Evolutionary conservation across 2,113 vertebrate species (phyloP).

Genomic region (Cavia porcellus): DNA sequence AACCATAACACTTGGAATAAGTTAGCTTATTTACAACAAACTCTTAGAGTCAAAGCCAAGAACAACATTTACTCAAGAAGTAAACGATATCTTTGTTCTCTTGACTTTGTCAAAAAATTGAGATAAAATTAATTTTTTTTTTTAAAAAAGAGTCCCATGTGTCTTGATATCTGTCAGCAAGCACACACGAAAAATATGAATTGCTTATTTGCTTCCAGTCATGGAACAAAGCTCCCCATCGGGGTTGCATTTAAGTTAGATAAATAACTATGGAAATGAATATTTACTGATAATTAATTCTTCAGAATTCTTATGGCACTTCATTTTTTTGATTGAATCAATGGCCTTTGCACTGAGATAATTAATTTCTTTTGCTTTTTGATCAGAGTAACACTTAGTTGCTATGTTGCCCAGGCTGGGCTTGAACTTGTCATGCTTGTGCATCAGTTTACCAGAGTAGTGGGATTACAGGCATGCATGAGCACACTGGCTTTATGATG

Average conservation of each 20-base stretch:
- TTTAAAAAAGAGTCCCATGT: background rate
- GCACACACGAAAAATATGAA: background rate
- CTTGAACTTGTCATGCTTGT: no score
- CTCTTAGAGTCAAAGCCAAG: background rate
- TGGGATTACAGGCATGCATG: no score
- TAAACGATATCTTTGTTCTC: background rate
- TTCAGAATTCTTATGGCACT: background rate
- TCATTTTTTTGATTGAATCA: no score
- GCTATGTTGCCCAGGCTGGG: no score
- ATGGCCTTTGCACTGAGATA: no score
- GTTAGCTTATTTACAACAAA: background rate
- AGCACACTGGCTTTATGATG: no score
- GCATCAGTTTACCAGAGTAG: no score
- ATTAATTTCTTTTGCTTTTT: no score
- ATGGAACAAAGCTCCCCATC: background rate
- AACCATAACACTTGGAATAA: background rate
- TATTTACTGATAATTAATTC: background rate
- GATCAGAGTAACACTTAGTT: no score
- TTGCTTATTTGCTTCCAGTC: background rate
- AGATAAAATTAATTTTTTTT: constrained; percentile 20
- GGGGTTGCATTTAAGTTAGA: background rate
- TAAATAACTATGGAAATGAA: background rate
- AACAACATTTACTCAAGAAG: background rate
- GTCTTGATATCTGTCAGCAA: background rate
- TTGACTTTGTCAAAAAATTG: background rate